These are phyloP conservation scores for Xestia xanthographa DNA, from an alignment of 2,888 invertebrate genomes.

Conservation along the genomic window DNA sequence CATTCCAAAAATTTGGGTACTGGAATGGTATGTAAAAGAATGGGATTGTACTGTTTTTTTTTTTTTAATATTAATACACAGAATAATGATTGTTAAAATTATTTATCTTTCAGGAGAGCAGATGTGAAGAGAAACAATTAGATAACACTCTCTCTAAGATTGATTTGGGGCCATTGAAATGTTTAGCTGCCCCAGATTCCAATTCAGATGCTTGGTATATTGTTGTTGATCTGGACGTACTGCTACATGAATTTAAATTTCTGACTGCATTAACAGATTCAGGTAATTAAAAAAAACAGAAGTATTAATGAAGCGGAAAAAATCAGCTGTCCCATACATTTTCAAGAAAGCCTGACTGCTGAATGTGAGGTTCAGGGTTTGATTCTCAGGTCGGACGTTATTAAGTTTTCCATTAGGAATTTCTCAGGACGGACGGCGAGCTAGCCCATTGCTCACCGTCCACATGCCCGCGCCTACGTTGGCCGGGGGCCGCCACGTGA, in stretches of 20 bases:
- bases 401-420: not conserved
- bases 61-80: not conserved
- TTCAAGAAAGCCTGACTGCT: not conserved
- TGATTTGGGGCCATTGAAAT: slow-evolving; percentile 73
- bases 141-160: slow-evolving; percentile 52
- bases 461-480: too few relatives aligned
- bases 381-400: not conserved
- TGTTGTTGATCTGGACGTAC: slow-evolving; percentile 77
- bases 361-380: not conserved
- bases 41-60: not conserved
- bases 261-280: slow-evolving; percentile 75
- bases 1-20: slow-evolving; percentile 7
- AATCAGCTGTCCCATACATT: too few relatives aligned
- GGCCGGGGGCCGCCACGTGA: too few relatives aligned
- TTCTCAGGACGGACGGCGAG: not conserved
- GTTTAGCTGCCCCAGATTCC: slow-evolving; percentile 62
- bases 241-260: slow-evolving; percentile 76
- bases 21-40: slow-evolving; percentile 30
- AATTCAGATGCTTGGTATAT: slow-evolving; percentile 77
- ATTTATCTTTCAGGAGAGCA: slow-evolving; percentile 51
- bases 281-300: slow-evolving; percentile 70
- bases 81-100: not conserved
- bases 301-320: not conserved
- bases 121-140: slow-evolving; percentile 16
- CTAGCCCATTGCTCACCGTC: too few relatives aligned